A percentile compares a stretch with the other conserved stretches of the same genome.
Conservation (phyloP, 2,888 invertebrate genomes). For the Apotomis turbidana region DNA sequence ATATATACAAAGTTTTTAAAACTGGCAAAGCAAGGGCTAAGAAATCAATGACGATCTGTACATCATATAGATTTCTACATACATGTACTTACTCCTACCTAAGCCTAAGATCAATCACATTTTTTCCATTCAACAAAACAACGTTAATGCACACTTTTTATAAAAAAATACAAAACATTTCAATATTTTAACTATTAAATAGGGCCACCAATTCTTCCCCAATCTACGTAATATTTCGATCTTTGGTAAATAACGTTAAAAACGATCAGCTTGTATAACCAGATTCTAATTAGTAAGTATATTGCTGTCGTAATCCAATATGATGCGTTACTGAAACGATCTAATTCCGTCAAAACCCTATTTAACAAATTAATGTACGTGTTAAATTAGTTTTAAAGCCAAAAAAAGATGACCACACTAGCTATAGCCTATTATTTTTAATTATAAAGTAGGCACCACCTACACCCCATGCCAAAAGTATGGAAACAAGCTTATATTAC, state of each 20-base stretch:
- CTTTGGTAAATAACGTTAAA: constrained; percentile 81
- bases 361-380: constrained; percentile 19
- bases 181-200: constrained; percentile 75
- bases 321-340: constrained; percentile 21
- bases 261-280: constrained; percentile 66
- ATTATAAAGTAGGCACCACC: too few relatives aligned
- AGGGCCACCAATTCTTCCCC: constrained; percentile 65
- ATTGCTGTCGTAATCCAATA: constrained; percentile 11
- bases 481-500: too few relatives aligned
- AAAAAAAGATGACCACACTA: constrained; percentile 44
- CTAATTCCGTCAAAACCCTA: background rate
- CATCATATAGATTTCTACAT: constrained; percentile 47
- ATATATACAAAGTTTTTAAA: constrained; percentile 54
- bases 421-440: constrained; percentile 10
- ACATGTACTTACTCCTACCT: constrained; percentile 64
- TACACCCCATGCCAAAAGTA: too few relatives aligned
- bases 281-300: constrained; percentile 45
- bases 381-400: constrained; percentile 46
- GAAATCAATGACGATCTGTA: constrained; percentile 38
- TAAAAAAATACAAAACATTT: constrained; percentile 80
- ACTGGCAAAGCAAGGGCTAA: constrained; percentile 46
- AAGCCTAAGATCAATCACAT: constrained; percentile 78
- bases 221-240: constrained; percentile 67
- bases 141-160: constrained; percentile 72
- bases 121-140: constrained; percentile 75